Evolutionary conservation across 1,140 invertebrate species (phyloP), one percentile per base, ranked within the genome.

Genomic region (Parasteatoda tepidariorum): DNA sequence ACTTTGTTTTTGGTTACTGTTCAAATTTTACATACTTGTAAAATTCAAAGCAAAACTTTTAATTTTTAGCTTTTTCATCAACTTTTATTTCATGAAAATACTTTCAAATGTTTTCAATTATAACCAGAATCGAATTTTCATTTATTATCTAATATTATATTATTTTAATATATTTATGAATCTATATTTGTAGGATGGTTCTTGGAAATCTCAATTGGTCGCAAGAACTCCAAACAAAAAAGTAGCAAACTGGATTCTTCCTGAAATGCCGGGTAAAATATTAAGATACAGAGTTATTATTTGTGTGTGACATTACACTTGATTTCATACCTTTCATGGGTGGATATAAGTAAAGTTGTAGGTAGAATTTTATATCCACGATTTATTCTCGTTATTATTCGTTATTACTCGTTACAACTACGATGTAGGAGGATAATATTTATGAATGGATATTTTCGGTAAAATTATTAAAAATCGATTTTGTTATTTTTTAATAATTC

Each of bases 151-250:
- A n/a, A 9, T 48, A 9, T 9, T 18, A 18, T 48, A 9, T 48
- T 48, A 48, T 48, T 48, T 9, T 9, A 48, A 7, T 48, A 9
- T 18, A 48, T 18, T 48, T 48, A 9, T 48, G 41, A 48, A 7
- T 18, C 41, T 48, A 9, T 7, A 9, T 18, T 61, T 48, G 4
- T 57, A 73, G 70, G 28, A 31, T 18, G 31, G 30, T 28, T 31
- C 9, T 15, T 97, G 95, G 93, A 89, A 87, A 31, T 91, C 92
- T 0, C 93, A 96, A 70, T 94, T 94, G 88, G 95, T 96, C 0
- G 95, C 97, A 55, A 89, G 92, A 79, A 89, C 98, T 62, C 92
- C 93, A 13, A 84, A 90, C 0, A 96, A 96, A 87, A 92, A 93
- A 84, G 94, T 97, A 0, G 90, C 93, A 67, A 92, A 93, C 22